Conservation (phyloP, 1,140 invertebrate species). For the Choristoneura fumiferana region DNA sequence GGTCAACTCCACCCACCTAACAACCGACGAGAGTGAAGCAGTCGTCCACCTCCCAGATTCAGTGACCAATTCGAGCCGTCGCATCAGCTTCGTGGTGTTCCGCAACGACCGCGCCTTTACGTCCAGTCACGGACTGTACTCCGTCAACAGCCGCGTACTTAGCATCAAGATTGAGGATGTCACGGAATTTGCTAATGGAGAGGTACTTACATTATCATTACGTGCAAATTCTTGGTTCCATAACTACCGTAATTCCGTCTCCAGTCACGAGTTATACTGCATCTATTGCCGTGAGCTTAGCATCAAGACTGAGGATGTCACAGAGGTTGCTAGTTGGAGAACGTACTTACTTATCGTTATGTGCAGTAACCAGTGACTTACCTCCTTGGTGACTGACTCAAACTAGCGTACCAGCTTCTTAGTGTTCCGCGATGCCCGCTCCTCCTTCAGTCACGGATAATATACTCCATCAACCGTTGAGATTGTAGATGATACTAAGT, state of each 20-base stretch:
- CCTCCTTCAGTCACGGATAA: no score
- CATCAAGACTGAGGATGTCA: constrained; percentile 59
- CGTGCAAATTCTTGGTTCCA: no score
- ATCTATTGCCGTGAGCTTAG: constrained; percentile 65
- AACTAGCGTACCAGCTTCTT: no score
- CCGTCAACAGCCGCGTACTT: constrained; percentile 61
- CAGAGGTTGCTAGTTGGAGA: constrained; percentile 48
- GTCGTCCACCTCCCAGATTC: constrained; percentile 61
- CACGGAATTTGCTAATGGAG: constrained; percentile 47
- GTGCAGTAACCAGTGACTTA: no score
- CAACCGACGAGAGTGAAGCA: constrained; percentile 47
- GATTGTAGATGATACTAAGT: no score
- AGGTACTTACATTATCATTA: constrained; percentile 34
- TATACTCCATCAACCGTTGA: no score
- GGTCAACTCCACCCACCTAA: constrained; percentile 37
- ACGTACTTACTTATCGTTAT: constrained; percentile 31
- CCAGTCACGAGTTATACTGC: constrained; percentile 17
- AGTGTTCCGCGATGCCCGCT: no score
- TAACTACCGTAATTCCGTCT: constrained; percentile 64
- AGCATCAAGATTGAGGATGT: constrained; percentile 63
- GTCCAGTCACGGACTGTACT: constrained; percentile 17
- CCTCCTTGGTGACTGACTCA: no score
- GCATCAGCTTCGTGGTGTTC: constrained; percentile 73
- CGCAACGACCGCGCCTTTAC: constrained; percentile 68
- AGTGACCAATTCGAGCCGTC: constrained; percentile 37